phyloP scores from a whole-genome alignment of 2,797 vertebrate genomes.

The Eupleurogrammus muticus region DNA sequence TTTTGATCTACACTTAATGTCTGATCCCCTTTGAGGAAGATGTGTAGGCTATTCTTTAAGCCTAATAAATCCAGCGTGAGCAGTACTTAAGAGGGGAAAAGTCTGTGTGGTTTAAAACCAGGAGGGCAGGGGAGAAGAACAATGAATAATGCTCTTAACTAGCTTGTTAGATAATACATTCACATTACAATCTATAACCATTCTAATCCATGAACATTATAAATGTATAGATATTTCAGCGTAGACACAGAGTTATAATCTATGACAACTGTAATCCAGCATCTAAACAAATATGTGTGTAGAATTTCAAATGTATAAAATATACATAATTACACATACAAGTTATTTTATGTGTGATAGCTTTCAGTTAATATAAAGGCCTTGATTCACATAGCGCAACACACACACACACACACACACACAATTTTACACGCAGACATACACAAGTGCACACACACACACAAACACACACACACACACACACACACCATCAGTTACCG shows the following conservation, averaged over 20 bases:
- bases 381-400: neutral
- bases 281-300: neutral
- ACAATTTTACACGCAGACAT: neutral
- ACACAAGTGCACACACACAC: constrained; percentile 8
- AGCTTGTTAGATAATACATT: constrained; percentile 70
- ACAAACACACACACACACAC: constrained; percentile 12
- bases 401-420: neutral
- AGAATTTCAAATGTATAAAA: neutral
- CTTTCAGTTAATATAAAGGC: constrained; percentile 1
- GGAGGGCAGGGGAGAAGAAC: constrained; percentile 66
- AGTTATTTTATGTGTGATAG: neutral
- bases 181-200: constrained; percentile 74
- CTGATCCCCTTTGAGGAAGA: constrained; percentile 82
- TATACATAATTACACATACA: neutral
- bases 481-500: neutral
- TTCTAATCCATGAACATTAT: constrained; percentile 58
- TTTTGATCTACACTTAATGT: constrained; percentile 83
- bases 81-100: constrained; percentile 74
- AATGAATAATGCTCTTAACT: constrained; percentile 74
- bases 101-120: constrained; percentile 70
- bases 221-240: constrained; percentile 47
- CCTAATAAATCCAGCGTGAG: constrained; percentile 82
- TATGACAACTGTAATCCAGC: constrained; percentile 27
- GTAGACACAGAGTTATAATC: constrained; percentile 10
- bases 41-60: constrained; percentile 78